Conservation (phyloP, 2,113 vertebrate genomes). For the Ptilorrhoa leucosticta region DNA sequence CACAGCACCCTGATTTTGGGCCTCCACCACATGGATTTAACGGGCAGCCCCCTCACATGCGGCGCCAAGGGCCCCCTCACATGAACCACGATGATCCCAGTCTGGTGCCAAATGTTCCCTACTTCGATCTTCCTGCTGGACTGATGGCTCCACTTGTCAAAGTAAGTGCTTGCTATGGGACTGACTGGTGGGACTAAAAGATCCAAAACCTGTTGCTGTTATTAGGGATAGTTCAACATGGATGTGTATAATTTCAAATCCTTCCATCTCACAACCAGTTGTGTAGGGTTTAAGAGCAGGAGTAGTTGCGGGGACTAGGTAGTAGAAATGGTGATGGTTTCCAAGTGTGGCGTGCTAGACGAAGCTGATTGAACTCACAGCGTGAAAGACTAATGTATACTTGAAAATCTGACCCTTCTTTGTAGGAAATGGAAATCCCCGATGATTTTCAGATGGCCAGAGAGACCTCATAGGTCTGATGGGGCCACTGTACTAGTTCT, state of each 20-base stretch:
- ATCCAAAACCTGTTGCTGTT: too few species aligned
- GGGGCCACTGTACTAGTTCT: not conserved
- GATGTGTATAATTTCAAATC: fast-evolving
- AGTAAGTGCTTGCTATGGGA: conserved; percentile 54
- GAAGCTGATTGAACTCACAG: not conserved
- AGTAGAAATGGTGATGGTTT: not conserved
- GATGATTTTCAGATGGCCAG: not conserved
- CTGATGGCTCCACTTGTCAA: conserved; percentile 97
- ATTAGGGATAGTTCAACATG: fast-evolving
- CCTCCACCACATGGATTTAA: conserved; percentile 95
- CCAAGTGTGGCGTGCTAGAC: not conserved
- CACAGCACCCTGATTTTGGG: conserved; percentile 89
- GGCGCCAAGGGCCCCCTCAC: conserved; percentile 87
- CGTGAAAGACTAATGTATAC: not conserved
- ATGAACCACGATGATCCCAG: conserved; percentile 92
- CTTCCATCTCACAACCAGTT: not conserved
- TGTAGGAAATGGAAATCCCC: not conserved
- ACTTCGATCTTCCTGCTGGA: conserved; percentile 96
- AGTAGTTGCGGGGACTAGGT: too few species aligned
- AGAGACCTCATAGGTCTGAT: not conserved
- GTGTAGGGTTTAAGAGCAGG: not conserved
- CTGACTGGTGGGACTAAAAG: not conserved
- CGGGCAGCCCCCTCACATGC: conserved; percentile 91
- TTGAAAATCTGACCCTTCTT: not conserved
- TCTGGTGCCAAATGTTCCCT: conserved; percentile 95